A percentile compares a stretch with the other conserved stretches of the same genome.
These are phyloP conservation scores for Theretra japonica DNA, from an alignment of 2,888 invertebrate species.

Conservation along the genomic window DNA sequence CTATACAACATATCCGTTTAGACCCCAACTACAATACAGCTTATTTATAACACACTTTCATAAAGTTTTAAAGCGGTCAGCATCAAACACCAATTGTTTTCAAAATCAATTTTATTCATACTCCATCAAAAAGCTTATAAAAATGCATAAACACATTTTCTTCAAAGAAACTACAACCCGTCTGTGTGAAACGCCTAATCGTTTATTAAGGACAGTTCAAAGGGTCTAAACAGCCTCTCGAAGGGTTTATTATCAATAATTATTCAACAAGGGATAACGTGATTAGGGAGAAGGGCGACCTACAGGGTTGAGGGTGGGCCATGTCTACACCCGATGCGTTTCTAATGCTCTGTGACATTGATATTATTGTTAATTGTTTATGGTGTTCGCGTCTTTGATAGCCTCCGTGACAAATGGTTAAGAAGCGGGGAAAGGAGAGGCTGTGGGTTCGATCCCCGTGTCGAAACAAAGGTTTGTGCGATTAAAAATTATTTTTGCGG, in stretches of 20 bases:
- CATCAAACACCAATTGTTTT: no score
- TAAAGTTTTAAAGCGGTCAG: no score
- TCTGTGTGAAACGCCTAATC: constrained; percentile 51
- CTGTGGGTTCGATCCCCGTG: no score
- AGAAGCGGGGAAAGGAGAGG: no score
- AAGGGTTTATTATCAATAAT: constrained; percentile 63
- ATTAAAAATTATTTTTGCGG: no score
- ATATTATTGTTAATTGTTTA: background rate
- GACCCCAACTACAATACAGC: no score
- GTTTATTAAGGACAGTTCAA: constrained; percentile 59
- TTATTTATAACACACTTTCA: no score
- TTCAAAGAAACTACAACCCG: constrained; percentile 36
- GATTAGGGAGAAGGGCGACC: no score
- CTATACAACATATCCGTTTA: no score
- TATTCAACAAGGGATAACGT: constrained; percentile 54
- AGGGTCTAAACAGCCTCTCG: constrained; percentile 44
- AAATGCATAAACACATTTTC: background rate
- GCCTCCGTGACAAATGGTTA: no score
- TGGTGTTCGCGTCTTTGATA: no score
- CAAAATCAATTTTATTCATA: background rate
- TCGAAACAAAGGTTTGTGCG: no score
- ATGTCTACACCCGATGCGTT: background rate
- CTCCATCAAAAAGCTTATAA: background rate
- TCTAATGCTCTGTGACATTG: background rate
- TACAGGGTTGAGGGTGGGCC: background rate